Percentiles rank a stretch among this genome's conserved stretches.
phyloP scores from a whole-genome alignment of 2,888 invertebrate genomes.

The Onthophagus sagittarius region DNA sequence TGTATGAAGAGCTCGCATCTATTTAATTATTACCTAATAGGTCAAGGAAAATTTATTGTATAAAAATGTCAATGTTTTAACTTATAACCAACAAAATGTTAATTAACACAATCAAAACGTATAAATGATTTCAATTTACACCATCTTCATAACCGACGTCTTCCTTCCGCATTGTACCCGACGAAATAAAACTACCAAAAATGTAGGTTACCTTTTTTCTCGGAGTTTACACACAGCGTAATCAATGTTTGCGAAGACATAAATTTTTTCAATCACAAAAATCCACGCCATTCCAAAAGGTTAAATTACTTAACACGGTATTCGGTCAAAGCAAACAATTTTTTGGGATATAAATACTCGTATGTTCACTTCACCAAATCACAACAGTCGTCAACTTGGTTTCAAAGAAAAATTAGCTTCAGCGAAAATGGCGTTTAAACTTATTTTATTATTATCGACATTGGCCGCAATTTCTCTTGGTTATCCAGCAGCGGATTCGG shows the following conservation, averaged over 20 bases:
- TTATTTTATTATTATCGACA: background rate
- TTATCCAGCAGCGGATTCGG: background rate
- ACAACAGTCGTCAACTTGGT: background rate
- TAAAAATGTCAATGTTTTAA: no score
- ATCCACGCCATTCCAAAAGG: background rate
- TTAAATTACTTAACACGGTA: background rate
- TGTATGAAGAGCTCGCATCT: no score
- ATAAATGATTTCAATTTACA: background rate
- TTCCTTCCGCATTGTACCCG: background rate
- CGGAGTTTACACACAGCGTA: background rate
- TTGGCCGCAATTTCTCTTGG: background rate
- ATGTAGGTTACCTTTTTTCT: background rate
- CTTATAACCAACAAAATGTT: background rate
- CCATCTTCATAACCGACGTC: background rate
- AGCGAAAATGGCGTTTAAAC: background rate
- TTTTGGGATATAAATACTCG: background rate
- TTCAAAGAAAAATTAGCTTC: background rate
- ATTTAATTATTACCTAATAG: no score
- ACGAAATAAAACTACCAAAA: background rate
- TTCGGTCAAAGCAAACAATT: background rate
- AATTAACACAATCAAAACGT: background rate
- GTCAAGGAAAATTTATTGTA: no score
- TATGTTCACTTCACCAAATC: background rate
- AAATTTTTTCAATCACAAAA: background rate
- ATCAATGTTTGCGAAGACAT: background rate